Base-by-base conservation (phyloP, 2,113 vertebrate genomes). In the Salvelinus alpinus region DNA sequence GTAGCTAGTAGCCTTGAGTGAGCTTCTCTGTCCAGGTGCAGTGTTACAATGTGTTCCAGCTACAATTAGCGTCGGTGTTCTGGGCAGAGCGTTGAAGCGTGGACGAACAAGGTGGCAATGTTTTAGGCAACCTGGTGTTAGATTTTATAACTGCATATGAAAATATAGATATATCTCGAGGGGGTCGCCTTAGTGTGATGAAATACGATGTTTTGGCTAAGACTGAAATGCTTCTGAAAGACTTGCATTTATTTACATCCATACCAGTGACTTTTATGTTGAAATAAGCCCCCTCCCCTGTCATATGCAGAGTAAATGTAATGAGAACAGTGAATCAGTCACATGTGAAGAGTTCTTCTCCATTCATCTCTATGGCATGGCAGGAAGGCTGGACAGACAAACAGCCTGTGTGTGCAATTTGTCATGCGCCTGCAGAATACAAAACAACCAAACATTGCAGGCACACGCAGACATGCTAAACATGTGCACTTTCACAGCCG, bases 81-180 rank as follows among this genome's bases (percentile, higher is more conserved):
- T 71, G 66, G 60, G 25, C 66, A 68, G 74, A 54, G 14, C 4
- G 5, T 5, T 54, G 51, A 18, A 18, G 51, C 48, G 13, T 18
- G 4, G 51, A 54, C 51, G 51, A 74, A 76, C 78, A 80, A 73
- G 75, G 74, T 68, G 31, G 29, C 51, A 77, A 71, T 83, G 81
- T 80, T 69, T 48, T 29, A n/a, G 51, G 60, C 65, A 65, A 62
- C 66, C n/a, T 7, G 71, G 60, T 72, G 57, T 70, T 67, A 54
- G 69, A 64, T 54, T 76, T 75, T 76, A 80, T 29, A 79, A 79
- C 72, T 62, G 51, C 64, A 51, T 70, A 73, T 73, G 64, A 82
- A 80, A 84, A 85, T 69, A 84, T 65, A 74, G 76, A 82, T 68
- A 71, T 72, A 80, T 82, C 80, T 80, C 78, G 69, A 64, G 72